These are phyloP conservation scores for Acanthochromis polyacanthus DNA, from an alignment of 2,113 vertebrate genomes.

Conservation along the genomic window DNA sequence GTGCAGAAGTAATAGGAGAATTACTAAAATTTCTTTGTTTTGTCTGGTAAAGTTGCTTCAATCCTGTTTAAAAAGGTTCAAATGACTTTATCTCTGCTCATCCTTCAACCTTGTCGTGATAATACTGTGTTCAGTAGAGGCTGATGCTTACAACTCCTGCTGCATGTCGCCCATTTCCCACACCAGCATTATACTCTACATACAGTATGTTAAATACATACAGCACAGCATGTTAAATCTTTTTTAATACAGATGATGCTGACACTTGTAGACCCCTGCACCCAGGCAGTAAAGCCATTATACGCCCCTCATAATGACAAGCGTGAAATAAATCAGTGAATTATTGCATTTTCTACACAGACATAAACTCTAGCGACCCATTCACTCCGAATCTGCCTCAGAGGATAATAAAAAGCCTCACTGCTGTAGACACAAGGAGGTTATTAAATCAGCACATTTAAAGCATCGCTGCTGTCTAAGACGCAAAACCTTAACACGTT, in stretches of 20 bases:
- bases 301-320: conserved; percentile 16
- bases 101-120: not conserved
- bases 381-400: conserved; percentile 24
- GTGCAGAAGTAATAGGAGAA: too few species aligned
- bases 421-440: not conserved
- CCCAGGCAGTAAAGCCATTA: conserved; percentile 36
- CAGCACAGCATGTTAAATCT: conserved; percentile 13
- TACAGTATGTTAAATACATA: conserved; percentile 9
- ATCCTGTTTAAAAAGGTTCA: not conserved
- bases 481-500: not conserved
- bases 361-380: conserved; percentile 21
- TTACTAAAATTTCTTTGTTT: not conserved
- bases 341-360: conserved; percentile 11
- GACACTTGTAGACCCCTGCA: conserved; percentile 14
- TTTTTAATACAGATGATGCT: conserved; percentile 32
- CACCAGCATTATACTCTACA: not conserved
- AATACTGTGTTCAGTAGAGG: not conserved
- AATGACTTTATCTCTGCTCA: not conserved
- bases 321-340: conserved; percentile 41
- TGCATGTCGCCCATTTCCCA: not conserved
- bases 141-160: not conserved
- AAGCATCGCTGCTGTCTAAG: not conserved
- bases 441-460: conserved; percentile 10
- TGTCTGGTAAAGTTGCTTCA: too few species aligned
- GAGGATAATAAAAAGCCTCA: conserved; percentile 7